These are phyloP conservation scores for Corydoras sp. DNA, from an alignment of 2,113 vertebrate species.

Conservation along the genomic window DNA sequence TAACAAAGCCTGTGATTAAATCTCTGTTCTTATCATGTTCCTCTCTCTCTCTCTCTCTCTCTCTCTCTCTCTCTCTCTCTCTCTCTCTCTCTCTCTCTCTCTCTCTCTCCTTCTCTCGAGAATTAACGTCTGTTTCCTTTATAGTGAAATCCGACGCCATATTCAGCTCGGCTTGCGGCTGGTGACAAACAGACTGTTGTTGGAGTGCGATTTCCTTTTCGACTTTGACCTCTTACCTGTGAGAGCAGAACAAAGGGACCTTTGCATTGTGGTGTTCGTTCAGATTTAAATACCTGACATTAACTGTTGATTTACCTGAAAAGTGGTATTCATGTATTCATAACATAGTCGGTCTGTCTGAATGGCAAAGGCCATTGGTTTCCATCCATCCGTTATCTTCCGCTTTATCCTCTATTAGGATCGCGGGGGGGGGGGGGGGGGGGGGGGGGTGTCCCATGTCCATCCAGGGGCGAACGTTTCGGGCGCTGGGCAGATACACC, in stretches of 20 bases:
- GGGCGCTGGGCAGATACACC: too few species aligned
- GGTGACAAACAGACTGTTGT: slow-evolving; percentile 34
- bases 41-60: slow-evolving; percentile 22
- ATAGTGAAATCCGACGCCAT: slow-evolving; percentile 26
- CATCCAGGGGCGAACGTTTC: too few species aligned
- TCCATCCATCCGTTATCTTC: background rate
- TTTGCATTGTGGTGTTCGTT: background rate
- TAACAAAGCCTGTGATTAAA: slow-evolving; percentile 58
- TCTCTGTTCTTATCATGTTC: slow-evolving; percentile 47
- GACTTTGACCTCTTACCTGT: slow-evolving; percentile 21
- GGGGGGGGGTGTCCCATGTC: too few species aligned
- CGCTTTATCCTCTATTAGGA: too few species aligned
- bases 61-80: slow-evolving; percentile 25
- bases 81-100: slow-evolving; percentile 24
- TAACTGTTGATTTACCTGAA: slow-evolving; percentile 24
- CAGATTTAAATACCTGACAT: slow-evolving; percentile 18
- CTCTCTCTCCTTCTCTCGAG: slow-evolving; percentile 21
- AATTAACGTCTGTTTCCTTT: slow-evolving; percentile 28
- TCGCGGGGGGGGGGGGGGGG: too few species aligned
- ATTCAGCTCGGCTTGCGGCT: slow-evolving; percentile 10
- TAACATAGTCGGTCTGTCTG: slow-evolving; percentile 4
- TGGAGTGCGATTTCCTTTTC: slow-evolving; percentile 38
- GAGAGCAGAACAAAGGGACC: slow-evolving; percentile 26
- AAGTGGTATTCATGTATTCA: slow-evolving; percentile 20
- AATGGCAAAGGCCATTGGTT: slow-evolving; percentile 4